Base-by-base conservation (phyloP, 1,140 invertebrate species). In the Leucophenga varia region DNA sequence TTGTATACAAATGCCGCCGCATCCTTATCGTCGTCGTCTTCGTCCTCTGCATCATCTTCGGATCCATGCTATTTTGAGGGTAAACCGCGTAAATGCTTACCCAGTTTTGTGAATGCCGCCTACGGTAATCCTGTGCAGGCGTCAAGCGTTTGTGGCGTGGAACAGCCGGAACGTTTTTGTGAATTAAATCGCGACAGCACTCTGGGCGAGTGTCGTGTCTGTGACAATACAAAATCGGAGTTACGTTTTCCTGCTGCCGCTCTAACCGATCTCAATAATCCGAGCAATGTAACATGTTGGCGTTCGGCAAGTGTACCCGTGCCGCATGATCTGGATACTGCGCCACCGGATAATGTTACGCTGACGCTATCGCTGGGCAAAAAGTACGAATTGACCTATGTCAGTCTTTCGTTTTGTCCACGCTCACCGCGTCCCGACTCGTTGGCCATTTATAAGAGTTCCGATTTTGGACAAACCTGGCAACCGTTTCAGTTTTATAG, bases 371-470 rank as follows among this genome's bases (percentile, higher is more conserved):
- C 89, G 12, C 78, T 97, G 32, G 92, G 92, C 18, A 99, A 99
- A 77, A 98, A 98, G 72, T 98, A 96, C 80, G 97, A 99, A 77
- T 78, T 99, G 40, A 98, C 96, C 1, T 99, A 98, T 76, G 90
- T 98, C 8, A 95, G 90, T 70, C 77, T 99, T 8, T 92, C 95
- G 70, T 98, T 98, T 77, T 99, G 97, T 72, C 91, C 91, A 0
- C 80, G 81, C 28, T 86, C 90, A 0, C 85, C 89, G 1, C 88
- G 91, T 49, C 95, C 97, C 1, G 95, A 98, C 69, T 98, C 95
- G 0, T 87, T 99, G 57, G 94, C 93, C 3, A 91, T 99, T 44
- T 97, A 90, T 79, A 99, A 98, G 77, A 95, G 91, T 52, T 90
- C 90, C 76, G 93, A 98, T 74, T 91, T 91, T 68, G 94, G 94